Evolutionary conservation across 2,888 invertebrate genomes (phyloP).

Genomic region (Tortrix viridana): DNA sequence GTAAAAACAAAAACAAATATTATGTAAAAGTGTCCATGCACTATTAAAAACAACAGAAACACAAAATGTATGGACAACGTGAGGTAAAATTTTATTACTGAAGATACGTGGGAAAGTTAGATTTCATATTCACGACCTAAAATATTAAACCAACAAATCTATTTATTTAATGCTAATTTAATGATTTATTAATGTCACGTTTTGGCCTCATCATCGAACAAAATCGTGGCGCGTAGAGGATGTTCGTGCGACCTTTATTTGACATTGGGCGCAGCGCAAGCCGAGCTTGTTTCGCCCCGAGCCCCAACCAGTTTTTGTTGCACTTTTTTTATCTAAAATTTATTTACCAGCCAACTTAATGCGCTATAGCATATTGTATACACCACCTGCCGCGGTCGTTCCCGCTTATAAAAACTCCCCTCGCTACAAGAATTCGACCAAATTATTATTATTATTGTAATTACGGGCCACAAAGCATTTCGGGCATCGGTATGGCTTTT

Average conservation of each 20-base stretch:
- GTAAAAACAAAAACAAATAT: too few relatives aligned
- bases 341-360: constrained; percentile 70
- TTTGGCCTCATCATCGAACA: constrained; percentile 16
- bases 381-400: constrained; percentile 83
- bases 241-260: constrained; percentile 70
- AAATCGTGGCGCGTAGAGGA: constrained; percentile 38
- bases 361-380: constrained; percentile 44
- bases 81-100: too few relatives aligned
- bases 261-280: constrained; percentile 63
- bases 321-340: constrained; percentile 66
- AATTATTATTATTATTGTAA: constrained; percentile 80
- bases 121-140: too few relatives aligned
- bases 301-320: constrained; percentile 67
- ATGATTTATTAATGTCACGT: constrained; percentile 28
- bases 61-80: too few relatives aligned
- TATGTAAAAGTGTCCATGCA: too few relatives aligned
- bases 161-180: not conserved
- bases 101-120: too few relatives aligned
- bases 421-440: constrained; percentile 75
- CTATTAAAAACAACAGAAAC: too few relatives aligned
- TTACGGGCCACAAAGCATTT: constrained; percentile 76
- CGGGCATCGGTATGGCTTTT: constrained; percentile 63
- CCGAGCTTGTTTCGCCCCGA: constrained; percentile 51
- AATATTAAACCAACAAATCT: too few relatives aligned
- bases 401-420: constrained; percentile 78